Evolutionary conservation across 2,888 invertebrate species (phyloP).

Genomic region (Caenorhabditis macrosperma): DNA sequence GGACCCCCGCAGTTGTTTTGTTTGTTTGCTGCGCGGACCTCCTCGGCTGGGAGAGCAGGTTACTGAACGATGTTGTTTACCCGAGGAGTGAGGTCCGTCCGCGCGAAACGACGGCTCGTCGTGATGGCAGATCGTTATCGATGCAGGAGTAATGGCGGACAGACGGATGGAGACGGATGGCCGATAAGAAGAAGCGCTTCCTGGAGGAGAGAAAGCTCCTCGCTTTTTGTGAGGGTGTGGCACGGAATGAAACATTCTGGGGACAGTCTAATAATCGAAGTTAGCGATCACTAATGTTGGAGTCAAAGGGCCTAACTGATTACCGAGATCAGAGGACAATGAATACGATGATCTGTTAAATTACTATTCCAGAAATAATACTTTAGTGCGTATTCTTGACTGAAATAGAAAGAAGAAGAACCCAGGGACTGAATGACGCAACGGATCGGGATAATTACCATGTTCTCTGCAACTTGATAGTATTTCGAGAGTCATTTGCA

Average conservation of each 20-base stretch:
- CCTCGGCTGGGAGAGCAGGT: background rate
- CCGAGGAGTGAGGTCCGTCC: background rate
- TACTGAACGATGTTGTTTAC: constrained; percentile 4
- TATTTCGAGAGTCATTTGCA: constrained; percentile 22
- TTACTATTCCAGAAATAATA: too few relatives aligned
- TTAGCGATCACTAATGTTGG: too few relatives aligned
- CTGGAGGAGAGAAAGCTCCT: constrained; percentile 21
- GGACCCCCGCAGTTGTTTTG: constrained; percentile 32
- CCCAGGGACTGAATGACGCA: background rate
- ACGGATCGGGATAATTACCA: background rate
- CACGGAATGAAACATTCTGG: background rate
- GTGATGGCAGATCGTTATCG: constrained; percentile 38
- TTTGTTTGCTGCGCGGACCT: constrained; percentile 12
- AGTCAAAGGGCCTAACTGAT: too few relatives aligned
- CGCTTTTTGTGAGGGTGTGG: constrained; percentile 5
- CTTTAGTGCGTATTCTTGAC: too few relatives aligned
- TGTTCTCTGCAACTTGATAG: constrained; percentile 5
- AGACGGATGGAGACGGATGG: constrained; percentile 9
- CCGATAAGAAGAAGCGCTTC: constrained; percentile 3
- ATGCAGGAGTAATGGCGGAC: constrained; percentile 11
- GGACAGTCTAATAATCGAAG: too few relatives aligned
- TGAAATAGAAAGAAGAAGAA: background rate
- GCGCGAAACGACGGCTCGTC: background rate
- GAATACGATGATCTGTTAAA: too few relatives aligned
- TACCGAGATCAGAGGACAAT: too few relatives aligned